Evolutionary conservation across 2,113 vertebrate species (phyloP).

Genomic region (Heterochromis multidens): DNA sequence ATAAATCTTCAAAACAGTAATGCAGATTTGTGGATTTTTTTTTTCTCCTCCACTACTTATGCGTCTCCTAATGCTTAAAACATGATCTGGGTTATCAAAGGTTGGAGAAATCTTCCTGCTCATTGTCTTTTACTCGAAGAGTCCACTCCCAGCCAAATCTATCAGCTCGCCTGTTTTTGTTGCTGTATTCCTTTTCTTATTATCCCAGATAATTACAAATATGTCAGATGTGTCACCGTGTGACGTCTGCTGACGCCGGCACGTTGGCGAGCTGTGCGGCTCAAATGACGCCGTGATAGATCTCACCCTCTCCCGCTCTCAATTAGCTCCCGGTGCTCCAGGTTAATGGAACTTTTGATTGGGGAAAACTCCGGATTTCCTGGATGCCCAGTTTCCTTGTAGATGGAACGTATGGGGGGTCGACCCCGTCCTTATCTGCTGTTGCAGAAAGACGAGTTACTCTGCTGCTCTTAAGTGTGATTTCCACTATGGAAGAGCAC

Average conservation of each 20-base stretch:
- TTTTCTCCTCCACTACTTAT: not conserved
- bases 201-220: constrained; percentile 60
- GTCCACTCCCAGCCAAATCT: not conserved
- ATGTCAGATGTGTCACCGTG: constrained; percentile 26
- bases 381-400: not conserved
- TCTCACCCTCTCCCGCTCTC: constrained; percentile 52
- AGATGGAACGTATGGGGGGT: constrained; percentile 14
- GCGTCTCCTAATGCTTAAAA: constrained; percentile 23
- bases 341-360: constrained; percentile 77
- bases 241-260: constrained; percentile 15
- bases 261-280: not conserved
- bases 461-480: not conserved
- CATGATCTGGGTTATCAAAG: constrained; percentile 46
- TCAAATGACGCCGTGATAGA: constrained; percentile 10
- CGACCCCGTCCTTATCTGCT: constrained; percentile 57
- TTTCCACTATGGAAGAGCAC: not conserved
- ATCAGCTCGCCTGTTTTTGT: not conserved
- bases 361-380: constrained; percentile 48
- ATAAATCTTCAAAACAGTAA: constrained; percentile 51
- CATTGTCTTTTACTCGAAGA: constrained; percentile 20
- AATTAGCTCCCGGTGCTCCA: constrained; percentile 68
- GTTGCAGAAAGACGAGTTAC: constrained; percentile 16
- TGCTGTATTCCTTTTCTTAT: constrained; percentile 33
- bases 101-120: constrained; percentile 17
- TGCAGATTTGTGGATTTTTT: constrained; percentile 38